Conservation (phyloP, 2,888 invertebrate genomes). For the Orgyia antiqua region DNA sequence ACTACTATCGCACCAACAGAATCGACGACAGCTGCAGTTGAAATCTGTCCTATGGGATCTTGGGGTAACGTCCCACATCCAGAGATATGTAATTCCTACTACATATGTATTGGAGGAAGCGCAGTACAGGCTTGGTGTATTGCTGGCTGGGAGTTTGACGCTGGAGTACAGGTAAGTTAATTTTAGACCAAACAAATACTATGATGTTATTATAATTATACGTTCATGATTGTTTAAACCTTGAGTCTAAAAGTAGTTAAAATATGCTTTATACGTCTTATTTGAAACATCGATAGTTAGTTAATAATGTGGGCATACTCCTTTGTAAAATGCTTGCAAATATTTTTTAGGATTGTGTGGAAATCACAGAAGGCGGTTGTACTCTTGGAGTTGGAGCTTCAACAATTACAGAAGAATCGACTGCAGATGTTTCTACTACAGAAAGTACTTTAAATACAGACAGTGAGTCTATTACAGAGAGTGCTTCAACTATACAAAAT, state of each 20-base stretch:
- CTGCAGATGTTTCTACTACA: not conserved
- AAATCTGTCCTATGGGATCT: not conserved
- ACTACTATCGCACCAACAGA: not conserved
- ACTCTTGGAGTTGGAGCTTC: conserved; percentile 7
- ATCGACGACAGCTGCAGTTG: not conserved
- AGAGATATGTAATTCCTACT: not conserved
- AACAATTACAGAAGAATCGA: not conserved
- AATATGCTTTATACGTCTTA: too few species aligned
- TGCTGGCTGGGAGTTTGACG: not conserved
- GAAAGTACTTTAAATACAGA: too few species aligned
- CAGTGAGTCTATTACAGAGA: too few species aligned
- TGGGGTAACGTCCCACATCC: not conserved
- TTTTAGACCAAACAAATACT: too few species aligned
- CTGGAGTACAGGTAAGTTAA: not conserved
- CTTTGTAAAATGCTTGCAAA: too few species aligned
- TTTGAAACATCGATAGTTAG: too few species aligned
- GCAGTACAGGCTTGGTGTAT: not conserved
- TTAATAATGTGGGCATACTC: too few species aligned
- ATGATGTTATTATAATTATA: too few species aligned
- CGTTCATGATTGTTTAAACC: too few species aligned
- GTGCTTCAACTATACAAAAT: too few species aligned
- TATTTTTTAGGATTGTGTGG: conserved; percentile 11
- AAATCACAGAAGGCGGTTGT: conserved; percentile 19
- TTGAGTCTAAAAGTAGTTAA: too few species aligned
- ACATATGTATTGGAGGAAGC: not conserved